These are phyloP conservation scores for Petromus typicus DNA, from an alignment of 2,113 vertebrate genomes.

Conservation along the genomic window DNA sequence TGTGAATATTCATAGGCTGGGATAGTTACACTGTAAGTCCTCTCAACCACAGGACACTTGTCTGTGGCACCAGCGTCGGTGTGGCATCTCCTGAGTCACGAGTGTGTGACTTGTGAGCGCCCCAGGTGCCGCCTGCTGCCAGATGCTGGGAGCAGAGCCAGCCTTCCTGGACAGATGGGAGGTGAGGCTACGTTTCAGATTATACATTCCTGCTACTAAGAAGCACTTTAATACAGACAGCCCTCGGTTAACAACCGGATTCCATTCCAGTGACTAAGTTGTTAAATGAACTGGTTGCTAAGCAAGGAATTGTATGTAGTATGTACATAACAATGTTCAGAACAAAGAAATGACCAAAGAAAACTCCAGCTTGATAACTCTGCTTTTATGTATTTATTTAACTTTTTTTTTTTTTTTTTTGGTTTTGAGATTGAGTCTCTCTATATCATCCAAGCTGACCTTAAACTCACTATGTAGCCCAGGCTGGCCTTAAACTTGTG, in stretches of 20 bases:
- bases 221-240: neutral
- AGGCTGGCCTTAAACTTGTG: too few species aligned
- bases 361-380: neutral
- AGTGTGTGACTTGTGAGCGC: neutral
- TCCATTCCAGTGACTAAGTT: neutral
- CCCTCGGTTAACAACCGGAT: neutral
- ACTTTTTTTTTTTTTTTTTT: too few species aligned
- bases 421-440: too few species aligned
- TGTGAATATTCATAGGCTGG: neutral
- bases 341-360: neutral
- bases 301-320: neutral
- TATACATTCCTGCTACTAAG: constrained; percentile 10
- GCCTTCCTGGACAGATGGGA: neutral
- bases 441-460: too few species aligned
- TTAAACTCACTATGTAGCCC: too few species aligned
- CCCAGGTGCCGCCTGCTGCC: neutral
- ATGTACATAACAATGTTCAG: neutral
- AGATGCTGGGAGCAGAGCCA: neutral
- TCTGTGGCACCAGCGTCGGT: neutral
- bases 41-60: constrained; percentile 14
- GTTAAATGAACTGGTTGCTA: neutral
- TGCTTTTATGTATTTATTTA: too few species aligned
- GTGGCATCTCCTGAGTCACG: neutral
- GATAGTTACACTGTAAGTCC: neutral
- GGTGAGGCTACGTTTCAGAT: neutral